These are phyloP conservation scores for Mercenaria mercenaria DNA, from an alignment of 1,140 invertebrate genomes.

Conservation along the genomic window DNA sequence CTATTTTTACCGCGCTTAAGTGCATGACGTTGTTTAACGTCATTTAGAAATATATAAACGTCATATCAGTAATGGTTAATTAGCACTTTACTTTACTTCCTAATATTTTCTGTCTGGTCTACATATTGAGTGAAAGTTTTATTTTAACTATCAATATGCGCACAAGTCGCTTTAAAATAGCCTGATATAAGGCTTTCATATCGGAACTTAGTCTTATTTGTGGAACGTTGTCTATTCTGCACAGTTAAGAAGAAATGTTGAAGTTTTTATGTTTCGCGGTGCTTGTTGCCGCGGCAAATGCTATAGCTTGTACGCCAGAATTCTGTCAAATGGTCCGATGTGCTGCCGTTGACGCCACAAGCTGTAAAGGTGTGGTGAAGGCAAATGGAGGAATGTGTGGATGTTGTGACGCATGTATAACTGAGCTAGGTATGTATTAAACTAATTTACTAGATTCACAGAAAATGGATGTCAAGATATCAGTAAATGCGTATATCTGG, in stretches of 20 bases:
- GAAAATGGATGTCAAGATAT: neutral
- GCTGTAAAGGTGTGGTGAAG: constrained; percentile 62
- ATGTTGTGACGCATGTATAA: constrained; percentile 70
- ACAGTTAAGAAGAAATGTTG: constrained; percentile 8
- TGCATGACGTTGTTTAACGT: too few relatives aligned
- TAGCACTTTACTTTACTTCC: too few relatives aligned
- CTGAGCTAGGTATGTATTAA: constrained; percentile 29
- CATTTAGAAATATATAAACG: too few relatives aligned
- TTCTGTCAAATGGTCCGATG: constrained; percentile 58
- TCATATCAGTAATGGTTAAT: too few relatives aligned
- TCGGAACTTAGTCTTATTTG: neutral
- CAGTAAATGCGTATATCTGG: constrained; percentile 40
- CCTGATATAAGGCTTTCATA: neutral
- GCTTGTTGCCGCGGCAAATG: neutral
- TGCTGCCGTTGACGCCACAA: constrained; percentile 55
- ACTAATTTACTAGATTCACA: neutral
- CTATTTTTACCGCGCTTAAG: too few relatives aligned
- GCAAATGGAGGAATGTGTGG: constrained; percentile 70
- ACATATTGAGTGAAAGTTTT: too few relatives aligned
- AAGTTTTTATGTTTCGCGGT: constrained; percentile 31
- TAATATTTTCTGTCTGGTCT: too few relatives aligned
- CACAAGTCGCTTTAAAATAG: neutral
- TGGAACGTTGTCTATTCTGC: too few relatives aligned
- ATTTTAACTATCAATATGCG: too few relatives aligned
- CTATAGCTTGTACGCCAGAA: constrained; percentile 64